These are phyloP conservation scores for Dascyllus trimaculatus DNA, from an alignment of 2,113 vertebrate species.

Conservation along the genomic window DNA sequence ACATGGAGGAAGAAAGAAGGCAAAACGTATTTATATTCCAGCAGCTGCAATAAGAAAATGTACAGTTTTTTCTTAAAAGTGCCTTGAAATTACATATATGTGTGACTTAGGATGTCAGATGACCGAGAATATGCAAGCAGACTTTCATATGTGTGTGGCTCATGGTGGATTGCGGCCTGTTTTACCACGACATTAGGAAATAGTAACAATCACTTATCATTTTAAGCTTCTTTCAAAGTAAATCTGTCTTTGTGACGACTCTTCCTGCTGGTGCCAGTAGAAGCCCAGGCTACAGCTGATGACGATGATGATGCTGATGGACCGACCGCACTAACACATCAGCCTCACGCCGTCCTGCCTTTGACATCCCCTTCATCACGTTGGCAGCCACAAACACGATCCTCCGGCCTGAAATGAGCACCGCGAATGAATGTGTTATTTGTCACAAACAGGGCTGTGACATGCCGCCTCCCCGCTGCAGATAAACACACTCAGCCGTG, in stretches of 20 bases:
- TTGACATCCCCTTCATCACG: constrained; percentile 22
- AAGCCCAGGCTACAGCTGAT: not conserved
- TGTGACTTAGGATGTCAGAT: too few relatives aligned
- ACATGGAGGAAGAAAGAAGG: too few relatives aligned
- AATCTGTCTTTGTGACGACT: constrained; percentile 21
- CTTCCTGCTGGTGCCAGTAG: not conserved
- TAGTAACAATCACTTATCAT: not conserved
- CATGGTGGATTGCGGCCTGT: not conserved
- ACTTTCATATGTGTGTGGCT: not conserved
- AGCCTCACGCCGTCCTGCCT: constrained; percentile 5
- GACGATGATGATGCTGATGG: constrained; percentile 16
- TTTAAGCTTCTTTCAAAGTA: not conserved
- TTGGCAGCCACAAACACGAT: constrained; percentile 14
- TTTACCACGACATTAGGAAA: constrained; percentile 4
- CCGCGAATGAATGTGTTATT: constrained; percentile 15
- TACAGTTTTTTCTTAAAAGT: too few relatives aligned
- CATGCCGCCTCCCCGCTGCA: not conserved
- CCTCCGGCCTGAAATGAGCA: constrained; percentile 8
- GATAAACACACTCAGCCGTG: constrained; percentile 6
- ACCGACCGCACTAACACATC: not conserved
- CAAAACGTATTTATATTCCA: too few relatives aligned
- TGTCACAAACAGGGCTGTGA: constrained; percentile 17
- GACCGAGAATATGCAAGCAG: not conserved
- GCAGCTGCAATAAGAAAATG: too few relatives aligned
- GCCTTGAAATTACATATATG: too few relatives aligned